Base-by-base conservation (phyloP, 2,113 vertebrate genomes). In the Rynchops niger region DNA sequence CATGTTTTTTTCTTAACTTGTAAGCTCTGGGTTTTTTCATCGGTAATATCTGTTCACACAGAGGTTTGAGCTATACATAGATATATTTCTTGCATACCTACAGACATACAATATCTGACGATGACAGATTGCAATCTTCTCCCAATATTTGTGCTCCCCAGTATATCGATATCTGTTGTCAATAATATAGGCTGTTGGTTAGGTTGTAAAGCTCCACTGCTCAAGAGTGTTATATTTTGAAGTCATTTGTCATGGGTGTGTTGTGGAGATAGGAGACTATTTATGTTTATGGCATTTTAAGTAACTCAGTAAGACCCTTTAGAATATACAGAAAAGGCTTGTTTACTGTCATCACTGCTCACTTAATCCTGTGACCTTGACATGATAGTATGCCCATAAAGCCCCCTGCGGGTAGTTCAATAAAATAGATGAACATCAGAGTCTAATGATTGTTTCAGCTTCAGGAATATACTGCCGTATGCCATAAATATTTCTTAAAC, bases 281-380 rank as follows among this genome's bases (percentile, higher is more conserved):
- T 98, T 98, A 98, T 96, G 97, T 98, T 98, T 98, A 98, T 98
- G 96, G 96, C 95, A 96, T 97, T 98, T 98, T 98, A 98, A 98
- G 97, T 98, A 97, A 98, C 98, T 96, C 91, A 93, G 88, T 97
- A 97, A 96, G 88, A 95, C 59, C 93, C 90, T 96, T 96, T 98
- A 88, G 96, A 97, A 97, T 97, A 97, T 88, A 97, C 95, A 97
- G 88, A 97, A 97, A 95, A 94, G 79, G 63, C 94, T 97, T 97
- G 86, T 98, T 98, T 97, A 96, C 96, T 97, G 95, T 97, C 97
- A 96, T 98, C 96, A 94, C 92, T 96, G 88, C 93, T 97, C 97
- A 97, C 97, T 98, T 98, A 98, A 98, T 98, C 97, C 95, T 97
- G 81, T 94, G 95, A 97, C 98, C 97, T 96, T 98, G 97, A 97